A percentile compares a stretch with the other conserved stretches of the same genome.
Evolutionary conservation across 2,888 invertebrate species (phyloP).

Genomic region (Proisotoma minuta): DNA sequence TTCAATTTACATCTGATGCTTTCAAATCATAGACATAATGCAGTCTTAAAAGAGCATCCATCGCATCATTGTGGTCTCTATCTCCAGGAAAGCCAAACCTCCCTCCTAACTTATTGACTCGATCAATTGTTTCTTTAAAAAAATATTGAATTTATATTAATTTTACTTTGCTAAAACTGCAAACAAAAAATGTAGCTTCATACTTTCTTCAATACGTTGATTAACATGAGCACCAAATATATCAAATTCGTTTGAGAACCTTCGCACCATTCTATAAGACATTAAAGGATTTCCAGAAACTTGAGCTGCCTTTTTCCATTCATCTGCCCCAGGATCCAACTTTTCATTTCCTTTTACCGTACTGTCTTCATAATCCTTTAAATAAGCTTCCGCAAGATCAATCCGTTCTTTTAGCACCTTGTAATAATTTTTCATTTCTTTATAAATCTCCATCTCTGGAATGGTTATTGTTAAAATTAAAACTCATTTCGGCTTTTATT

Average conservation of each 20-base stretch:
- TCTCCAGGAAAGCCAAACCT: slow-evolving; percentile 41
- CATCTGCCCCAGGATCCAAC: slow-evolving; percentile 29
- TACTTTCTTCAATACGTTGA: slow-evolving; percentile 35
- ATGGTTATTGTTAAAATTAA: too few species aligned
- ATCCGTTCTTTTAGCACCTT: slow-evolving; percentile 41
- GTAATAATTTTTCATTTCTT: slow-evolving; percentile 37
- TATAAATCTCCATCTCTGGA: slow-evolving; percentile 40
- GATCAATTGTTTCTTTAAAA: slow-evolving; percentile 34
- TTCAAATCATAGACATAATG: slow-evolving; percentile 46
- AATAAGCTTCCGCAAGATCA: slow-evolving; percentile 36
- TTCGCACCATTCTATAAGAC: slow-evolving; percentile 33
- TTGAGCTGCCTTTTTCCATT: slow-evolving; percentile 33
- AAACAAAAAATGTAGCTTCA: slow-evolving; percentile 1
- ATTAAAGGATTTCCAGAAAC: slow-evolving; percentile 35
- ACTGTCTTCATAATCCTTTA: slow-evolving; percentile 44
- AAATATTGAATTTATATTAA: not conserved
- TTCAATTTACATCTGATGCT: slow-evolving; percentile 31
- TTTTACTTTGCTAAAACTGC: not conserved
- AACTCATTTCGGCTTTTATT: too few species aligned
- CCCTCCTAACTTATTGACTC: slow-evolving; percentile 37
- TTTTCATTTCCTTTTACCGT: slow-evolving; percentile 29
- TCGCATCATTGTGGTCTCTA: slow-evolving; percentile 42
- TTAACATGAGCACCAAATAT: slow-evolving; percentile 30
- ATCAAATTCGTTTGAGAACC: slow-evolving; percentile 37
- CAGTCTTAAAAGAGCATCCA: slow-evolving; percentile 44